Base-by-base conservation (phyloP, 2,888 invertebrate species). In the Lithophane leautieri region DNA sequence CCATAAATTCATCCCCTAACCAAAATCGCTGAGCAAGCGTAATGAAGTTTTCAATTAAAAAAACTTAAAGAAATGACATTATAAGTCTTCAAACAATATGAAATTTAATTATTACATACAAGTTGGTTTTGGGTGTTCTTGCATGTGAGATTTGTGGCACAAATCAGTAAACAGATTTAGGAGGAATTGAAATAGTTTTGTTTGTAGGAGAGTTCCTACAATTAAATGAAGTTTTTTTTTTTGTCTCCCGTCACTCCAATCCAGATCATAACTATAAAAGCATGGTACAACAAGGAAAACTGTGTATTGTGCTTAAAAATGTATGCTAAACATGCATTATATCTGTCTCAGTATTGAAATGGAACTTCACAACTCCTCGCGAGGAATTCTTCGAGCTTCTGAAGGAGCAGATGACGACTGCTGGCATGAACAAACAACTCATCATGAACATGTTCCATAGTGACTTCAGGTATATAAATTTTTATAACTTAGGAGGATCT, bases 301-400 rank as follows among this genome's bases (percentile, higher is more conserved):
- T 2, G n/a, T 67, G 9, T 19, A 7, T 28, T 28, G 9, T n/a
- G 34, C 34, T 56, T 4, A 40, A 54, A 67, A 40, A 19, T 40
- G 0, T 14, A n/a, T 14, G 4, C 22, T 40, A 34, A 34, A 22
- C 28, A 50, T 22, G 1, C 25, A 7, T 56, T 78, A 58, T 70
- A 4, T 77, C 52, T 71, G 44, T 89, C 89, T 25, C 85, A 96
- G 98, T 98, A 9, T 95, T 99, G 34, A 99, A 99, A 93, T 99
- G 99, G 99, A 99, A 99, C 93, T 99, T 99, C 91, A 98, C 98
- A 0, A 97, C 98, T 0, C 99, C 99, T 0, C 97, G 99, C 44
- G 98, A 98, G 89, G 99, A 99, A 92, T 99, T 99, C 95, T 98
- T 99, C 22, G 99, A 99, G 28, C 97, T 99, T 82, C 95, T 99